Conservation (phyloP, 1,140 invertebrate genomes). For the Ostrea edulis region DNA sequence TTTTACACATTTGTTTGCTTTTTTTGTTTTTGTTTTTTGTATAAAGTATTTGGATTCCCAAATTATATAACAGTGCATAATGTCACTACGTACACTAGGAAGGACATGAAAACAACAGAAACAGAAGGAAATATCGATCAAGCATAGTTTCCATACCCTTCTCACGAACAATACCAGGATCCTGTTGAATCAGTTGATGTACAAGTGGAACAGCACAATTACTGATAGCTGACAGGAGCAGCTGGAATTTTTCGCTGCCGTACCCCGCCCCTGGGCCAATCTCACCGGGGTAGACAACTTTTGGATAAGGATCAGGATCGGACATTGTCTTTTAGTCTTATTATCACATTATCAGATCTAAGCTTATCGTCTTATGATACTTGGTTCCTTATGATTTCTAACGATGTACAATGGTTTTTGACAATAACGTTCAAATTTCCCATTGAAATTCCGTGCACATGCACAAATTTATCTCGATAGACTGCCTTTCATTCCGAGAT, state of each 20-base stretch:
- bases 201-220: slow-evolving; percentile 64
- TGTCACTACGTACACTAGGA: too few relatives aligned
- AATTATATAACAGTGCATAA: too few relatives aligned
- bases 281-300: slow-evolving; percentile 24
- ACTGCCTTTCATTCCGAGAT: neutral
- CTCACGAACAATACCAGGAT: slow-evolving; percentile 64
- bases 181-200: slow-evolving; percentile 62
- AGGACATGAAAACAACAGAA: too few relatives aligned
- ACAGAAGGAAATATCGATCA: neutral
- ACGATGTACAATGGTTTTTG: neutral
- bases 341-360: neutral
- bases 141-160: slow-evolving; percentile 59
- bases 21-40: too few relatives aligned
- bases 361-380: neutral
- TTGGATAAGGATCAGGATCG: neutral
- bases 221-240: slow-evolving; percentile 66
- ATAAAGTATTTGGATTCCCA: too few relatives aligned
- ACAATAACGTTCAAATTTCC: neutral
- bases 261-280: slow-evolving; percentile 28
- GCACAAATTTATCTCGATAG: neutral
- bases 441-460: neutral
- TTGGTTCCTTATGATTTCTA: neutral
- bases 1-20: too few relatives aligned
- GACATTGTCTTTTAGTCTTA: neutral
- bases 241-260: slow-evolving; percentile 59